Evolutionary conservation across 2,888 invertebrate species (phyloP), one percentile per base, ranked within the genome.

Genomic region (Dorcus parallelipipedus): DNA sequence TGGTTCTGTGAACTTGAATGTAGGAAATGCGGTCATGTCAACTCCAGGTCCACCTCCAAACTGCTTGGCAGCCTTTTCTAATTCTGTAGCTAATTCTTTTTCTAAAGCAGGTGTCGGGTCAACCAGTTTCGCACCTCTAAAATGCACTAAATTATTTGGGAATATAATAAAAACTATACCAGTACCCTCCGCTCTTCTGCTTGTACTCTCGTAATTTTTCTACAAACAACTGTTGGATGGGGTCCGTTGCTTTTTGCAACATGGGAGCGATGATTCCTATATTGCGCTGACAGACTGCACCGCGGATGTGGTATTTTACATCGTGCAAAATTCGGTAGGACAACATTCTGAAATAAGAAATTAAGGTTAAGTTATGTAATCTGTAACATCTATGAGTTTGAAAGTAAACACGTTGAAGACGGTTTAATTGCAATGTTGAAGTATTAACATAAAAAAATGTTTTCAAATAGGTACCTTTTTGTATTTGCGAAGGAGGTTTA

Each of bases 181-280:
- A 14, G 83, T 84, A 95, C 95, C 84, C 78, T 83, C 89, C 79
- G 83, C 91, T 90, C 77, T 95, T 94, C 69, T 87, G 82, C 74
- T 86, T 90, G 82, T 95, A 97, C 80, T 96, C 95, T 63, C 87
- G 84, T 67, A 97, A 84, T 86, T 97, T 96, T 67, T 96, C 93
- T 41, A 97, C 76, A 78, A 97, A 97, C 52, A 97, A 80, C 78
- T 96, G 90, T 78, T 97, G 97, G 72, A 97, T 93, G 3, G 97
- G 96, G 76, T 97, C 97, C 2, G 83, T 79, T 2, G 86, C 89
- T 76, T 90, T 91, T 71, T 84, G 85, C 41, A 87, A 73, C 38
- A 81, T 82, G 50, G 88, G 86, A 45, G 88, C 88, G 51, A 86
- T 78, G 49, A 91, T 83, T 56, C 91, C 91, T 70, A 93, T 79